Conservation (phyloP, 1,140 invertebrate species). For the Stegodyphus mimosarum region DNA sequence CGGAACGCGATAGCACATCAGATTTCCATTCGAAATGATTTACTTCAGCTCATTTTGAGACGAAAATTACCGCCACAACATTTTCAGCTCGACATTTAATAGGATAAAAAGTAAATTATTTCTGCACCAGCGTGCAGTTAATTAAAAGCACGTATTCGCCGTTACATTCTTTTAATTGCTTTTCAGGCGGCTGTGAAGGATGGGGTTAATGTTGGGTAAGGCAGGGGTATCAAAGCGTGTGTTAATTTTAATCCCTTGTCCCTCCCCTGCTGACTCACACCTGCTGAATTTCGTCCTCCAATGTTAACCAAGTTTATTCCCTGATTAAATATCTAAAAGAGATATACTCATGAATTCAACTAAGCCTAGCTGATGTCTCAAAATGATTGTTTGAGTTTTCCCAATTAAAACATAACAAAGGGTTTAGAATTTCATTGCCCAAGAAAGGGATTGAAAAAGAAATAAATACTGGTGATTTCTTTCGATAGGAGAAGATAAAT, state of each 20-base stretch:
- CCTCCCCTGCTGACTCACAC: neutral
- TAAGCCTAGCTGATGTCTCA: no score
- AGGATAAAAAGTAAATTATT: constrained; percentile 13
- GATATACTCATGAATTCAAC: no score
- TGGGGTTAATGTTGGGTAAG: constrained; percentile 12
- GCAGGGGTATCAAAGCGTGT: neutral
- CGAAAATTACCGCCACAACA: constrained; percentile 11
- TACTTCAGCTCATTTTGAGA: neutral
- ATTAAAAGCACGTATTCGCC: constrained; percentile 22
- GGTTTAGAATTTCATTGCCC: no score
- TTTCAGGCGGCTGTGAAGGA: neutral
- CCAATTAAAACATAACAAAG: no score
- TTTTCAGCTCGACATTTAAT: neutral
- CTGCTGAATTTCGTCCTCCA: no score
- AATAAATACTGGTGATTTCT: no score
- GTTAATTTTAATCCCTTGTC: constrained; percentile 12
- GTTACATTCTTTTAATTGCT: constrained; percentile 9
- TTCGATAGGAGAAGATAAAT: no score
- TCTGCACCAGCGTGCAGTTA: constrained; percentile 12
- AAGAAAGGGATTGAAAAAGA: no score
- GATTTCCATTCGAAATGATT: constrained; percentile 1
- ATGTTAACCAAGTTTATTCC: no score
- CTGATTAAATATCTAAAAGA: no score
- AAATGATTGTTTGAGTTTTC: no score
- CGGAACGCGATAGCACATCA: neutral